Base-by-base conservation (phyloP, 2,797 vertebrate genomes). In the Brachyrhaphis roseni region DNA sequence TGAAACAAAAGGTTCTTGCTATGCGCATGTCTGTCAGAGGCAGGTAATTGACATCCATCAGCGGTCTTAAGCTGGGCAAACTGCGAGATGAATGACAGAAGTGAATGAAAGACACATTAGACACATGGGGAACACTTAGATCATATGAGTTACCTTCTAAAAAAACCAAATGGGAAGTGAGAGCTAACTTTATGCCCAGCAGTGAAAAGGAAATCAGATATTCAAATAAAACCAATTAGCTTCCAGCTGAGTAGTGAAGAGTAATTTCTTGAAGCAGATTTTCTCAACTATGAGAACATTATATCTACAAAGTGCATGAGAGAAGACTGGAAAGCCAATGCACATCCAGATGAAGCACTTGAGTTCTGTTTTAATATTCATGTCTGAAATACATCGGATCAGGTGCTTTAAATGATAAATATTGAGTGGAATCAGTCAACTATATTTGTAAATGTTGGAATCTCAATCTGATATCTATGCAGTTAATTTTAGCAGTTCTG, bases 1-100 rank as follows among this genome's bases (percentile, higher is more conserved):
- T 97, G 91, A 99, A 99, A 93, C 97, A 99, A 90, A 99, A 99
- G 75, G 98, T 99, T 93, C 98, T 95, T n/a, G 98, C 98, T 92
- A 99, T 98, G 93, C 98, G 97, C 97, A 98, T 98, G 93, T 99
- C 98, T 47, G 98, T 98, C 88, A 98, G 93, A 15, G 98, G 98
- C 93, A 99, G 93, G 89, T 99, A 99, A 91, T 97, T 98, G 80
- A 98, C 94, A 86, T 99, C 98, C 95, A 99, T 96, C 95, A 99
- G 92, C 0, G 98, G 97, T 62, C 98, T 97, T 81, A 99, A 97
- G 92, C 98, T 99, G 86, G 98, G 98, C 92, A 99, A 93, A 95
- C 98, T 99, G 93, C 46, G 83, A 81, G 83, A 55, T 71, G 43
- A 79, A 43, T 0, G 6, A 85, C 34, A 57, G 62, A 46, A 80